Evolutionary conservation across 2,113 vertebrate genomes (phyloP), one percentile per base, ranked within the genome.

Genomic region (Gobius niger): DNA sequence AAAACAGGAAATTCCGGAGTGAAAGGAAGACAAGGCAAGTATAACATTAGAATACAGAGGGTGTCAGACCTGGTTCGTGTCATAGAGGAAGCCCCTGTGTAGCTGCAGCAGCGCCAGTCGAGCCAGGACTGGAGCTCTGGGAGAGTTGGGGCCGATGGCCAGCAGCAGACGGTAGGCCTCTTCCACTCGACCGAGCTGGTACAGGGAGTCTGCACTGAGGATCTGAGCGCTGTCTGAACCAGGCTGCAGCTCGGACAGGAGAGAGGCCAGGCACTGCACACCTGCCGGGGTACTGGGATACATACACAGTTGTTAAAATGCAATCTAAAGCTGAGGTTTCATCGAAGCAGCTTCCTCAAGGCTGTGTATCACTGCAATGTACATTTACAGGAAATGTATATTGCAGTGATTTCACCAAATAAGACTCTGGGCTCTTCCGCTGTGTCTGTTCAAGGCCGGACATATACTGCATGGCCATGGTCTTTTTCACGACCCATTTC

Each of bases 21-120:
- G 24, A 34, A 34, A 34, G 5, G 24, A 4, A 34, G 24, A 34
- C 24, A 34, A 53, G 4, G 18, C 5, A 3, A 9, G 14, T 54
- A 5, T 11, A 5, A 24, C 11, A 18, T 6, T 41, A 40, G 4
- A 40, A 15, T n/a, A 41, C 9, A 0, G 16, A 9, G 3, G 34
- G 13, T 40, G 12, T 41, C 24, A 18, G 76, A 97, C 97, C 95
- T 98, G 96, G 85, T 96, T 93, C 57, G 95, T 94, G 4, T 98
- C 94, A 0, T 95, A 95, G 16, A 88, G 77, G 69, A 94, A 96
- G 34, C 96, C 95, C 18, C 94, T 94, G 47, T 93, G 93, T 47
- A 98, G 75, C 71, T 98, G 96, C 72, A 99, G 91, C 71, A 98
- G 87, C 0, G 94, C 92, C 0, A 99, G 92, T 44, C 97, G 93